A percentile compares a stretch with the other conserved stretches of the same genome.
Conservation (phyloP, 2,113 vertebrate species). For the Paraplagusia blochii region DNA sequence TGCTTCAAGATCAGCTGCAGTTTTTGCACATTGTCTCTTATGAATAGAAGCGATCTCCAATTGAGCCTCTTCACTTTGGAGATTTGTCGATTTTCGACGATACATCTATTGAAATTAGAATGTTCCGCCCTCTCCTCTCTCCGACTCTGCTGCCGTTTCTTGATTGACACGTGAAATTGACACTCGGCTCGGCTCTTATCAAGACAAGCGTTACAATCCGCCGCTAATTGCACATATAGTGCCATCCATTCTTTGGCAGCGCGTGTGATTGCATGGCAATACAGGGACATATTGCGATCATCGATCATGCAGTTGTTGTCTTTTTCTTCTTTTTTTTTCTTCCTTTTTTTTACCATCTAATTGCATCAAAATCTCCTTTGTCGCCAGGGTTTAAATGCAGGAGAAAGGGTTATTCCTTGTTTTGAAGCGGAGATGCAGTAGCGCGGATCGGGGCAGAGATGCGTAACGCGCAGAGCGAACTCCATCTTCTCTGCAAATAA, state of each 20-base stretch:
- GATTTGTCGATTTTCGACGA: conserved; percentile 91
- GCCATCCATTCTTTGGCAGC: conserved; percentile 79
- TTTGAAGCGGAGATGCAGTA: conserved; percentile 81
- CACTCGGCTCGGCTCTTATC: conserved; percentile 89
- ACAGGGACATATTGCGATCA: conserved; percentile 85
- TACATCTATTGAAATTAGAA: conserved; percentile 91
- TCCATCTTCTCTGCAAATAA: conserved; percentile 65
- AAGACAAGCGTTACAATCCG: conserved; percentile 84
- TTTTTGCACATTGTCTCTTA: conserved; percentile 68
- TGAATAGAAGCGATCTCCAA: conserved; percentile 76
- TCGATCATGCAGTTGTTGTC: conserved; percentile 77
- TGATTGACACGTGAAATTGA: conserved; percentile 96
- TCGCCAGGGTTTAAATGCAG: conserved; percentile 91
- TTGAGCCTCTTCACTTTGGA: conserved; percentile 77
- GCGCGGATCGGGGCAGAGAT: conserved; percentile 64
- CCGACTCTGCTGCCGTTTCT: conserved; percentile 82
- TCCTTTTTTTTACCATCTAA: conserved; percentile 66
- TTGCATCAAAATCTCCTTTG: conserved; percentile 86
- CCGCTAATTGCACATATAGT: conserved; percentile 91
- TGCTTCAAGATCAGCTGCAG: conserved; percentile 71
- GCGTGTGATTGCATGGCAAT: conserved; percentile 86
- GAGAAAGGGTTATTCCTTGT: conserved; percentile 86
- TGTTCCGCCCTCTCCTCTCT: conserved; percentile 78
- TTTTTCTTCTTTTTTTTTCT: conserved; percentile 19
- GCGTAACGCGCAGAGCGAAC: conserved; percentile 63